Evolutionary conservation across 2,797 vertebrate species (phyloP), one percentile per base, ranked within the genome.

Genomic region (Sus cebifrons): DNA sequence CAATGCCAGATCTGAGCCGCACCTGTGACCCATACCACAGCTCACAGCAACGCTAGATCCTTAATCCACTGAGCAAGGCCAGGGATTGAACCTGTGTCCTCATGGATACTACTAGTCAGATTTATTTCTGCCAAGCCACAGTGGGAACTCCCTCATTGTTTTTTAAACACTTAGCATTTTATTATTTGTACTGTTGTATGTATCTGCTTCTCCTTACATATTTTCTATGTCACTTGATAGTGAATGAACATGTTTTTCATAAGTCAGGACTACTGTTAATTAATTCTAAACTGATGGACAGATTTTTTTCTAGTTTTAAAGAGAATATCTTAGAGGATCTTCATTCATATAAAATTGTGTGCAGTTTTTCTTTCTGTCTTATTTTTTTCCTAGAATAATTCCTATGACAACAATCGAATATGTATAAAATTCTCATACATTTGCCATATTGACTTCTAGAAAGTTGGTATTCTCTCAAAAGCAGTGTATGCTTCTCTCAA

Each of bases 291-390:
- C 1, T 44, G 36, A 74, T 20, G 10, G 62, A 52, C 3, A 68
- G 32, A 64, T 12, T 88, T 58, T 25, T 21, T 60, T 36, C 21
- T 23, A 54, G 40, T 86, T 84, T 81, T 93, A 91, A 70, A 23
- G 36, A 85, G 3, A 86, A 77, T 84, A 93, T 23, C 78, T 95
- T 75, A 79, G 29, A 92, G 7, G 81, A 21, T 79, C 25, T 84
- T 70, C 68, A 5, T 58, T 86, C 49, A n/a, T 56, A 29, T 58
- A 52, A n/a, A 2, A n/a, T 6, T 56, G 32, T 70, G 10, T 70
- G 14, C 1, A 65, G 60, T 2, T 94, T 70, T 68, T 27, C 29
- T 77, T 92, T 60, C 44, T 64, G 14, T 11, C 54, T 70, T 65
- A 67, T 21, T n/a, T 89, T 73, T 58, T 78, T 83, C 58, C 23